A percentile compares a stretch with the other conserved stretches of the same genome.
Conservation (phyloP, 2,113 vertebrate species). For the Vidua chalybeata region DNA sequence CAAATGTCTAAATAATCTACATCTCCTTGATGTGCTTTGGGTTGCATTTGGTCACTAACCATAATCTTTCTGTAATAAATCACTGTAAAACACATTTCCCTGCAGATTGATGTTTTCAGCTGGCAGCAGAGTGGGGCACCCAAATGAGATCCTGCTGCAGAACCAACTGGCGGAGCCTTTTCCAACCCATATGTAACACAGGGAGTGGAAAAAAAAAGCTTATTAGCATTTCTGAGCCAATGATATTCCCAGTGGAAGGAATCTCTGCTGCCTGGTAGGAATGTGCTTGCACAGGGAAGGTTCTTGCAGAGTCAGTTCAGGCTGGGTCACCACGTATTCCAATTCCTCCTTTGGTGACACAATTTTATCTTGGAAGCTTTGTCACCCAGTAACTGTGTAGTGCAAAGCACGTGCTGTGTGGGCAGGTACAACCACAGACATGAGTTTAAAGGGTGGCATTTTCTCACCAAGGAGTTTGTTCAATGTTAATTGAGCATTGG, state of each 20-base stretch:
- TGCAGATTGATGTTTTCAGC: background rate
- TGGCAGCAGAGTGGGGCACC: background rate
- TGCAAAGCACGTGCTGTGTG: background rate
- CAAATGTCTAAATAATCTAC: background rate
- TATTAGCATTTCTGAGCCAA: background rate
- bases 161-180: background rate
- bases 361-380: background rate
- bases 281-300: background rate
- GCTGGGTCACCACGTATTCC: background rate
- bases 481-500: background rate
- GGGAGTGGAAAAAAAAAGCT: background rate
- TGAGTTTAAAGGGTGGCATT: background rate
- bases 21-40: background rate
- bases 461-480: background rate
- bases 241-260: background rate
- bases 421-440: background rate
- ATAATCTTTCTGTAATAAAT: background rate
- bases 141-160: accelerated
- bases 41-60: background rate
- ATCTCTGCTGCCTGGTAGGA: background rate
- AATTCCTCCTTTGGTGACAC: background rate
- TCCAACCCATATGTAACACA: background rate
- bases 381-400: background rate
- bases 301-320: background rate
- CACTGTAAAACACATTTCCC: background rate